Evolutionary conservation across 2,888 invertebrate genomes (phyloP), one percentile per base, ranked within the genome.

Genomic region (Brachypalpus laphriformis): DNA sequence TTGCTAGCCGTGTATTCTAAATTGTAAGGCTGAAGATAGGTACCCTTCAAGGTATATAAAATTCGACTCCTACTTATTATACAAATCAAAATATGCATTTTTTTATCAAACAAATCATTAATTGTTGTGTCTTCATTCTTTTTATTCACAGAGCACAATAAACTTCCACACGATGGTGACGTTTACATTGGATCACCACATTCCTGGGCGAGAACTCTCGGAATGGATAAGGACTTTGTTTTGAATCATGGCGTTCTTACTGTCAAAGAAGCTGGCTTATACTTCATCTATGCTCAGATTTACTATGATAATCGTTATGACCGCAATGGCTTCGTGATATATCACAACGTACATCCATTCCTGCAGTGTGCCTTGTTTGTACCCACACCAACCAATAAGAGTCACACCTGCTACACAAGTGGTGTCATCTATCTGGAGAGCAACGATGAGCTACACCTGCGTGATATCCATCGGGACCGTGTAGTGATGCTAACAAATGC

Each of bases 281-380:
- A 96, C 90, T 93, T 96, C 71, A 93, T 96, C 56, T 97, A 97
- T 89, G 96, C 95, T 0, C 93, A 97, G 94, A 95, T 97, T 82
- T 96, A 95, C 91, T 97, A 96, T 90, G 93, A 96, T 80, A 96
- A 97, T 89, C 94, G 94, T 63, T 96, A 96, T 89, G 96, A 96
- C 89, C 93, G 94, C 45, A 96, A 96, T 87, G 96, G 96, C 0
- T 97, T 95, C 92, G 94, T 94, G 71, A 93, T 97, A 14, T 94
- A 95, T 89, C 94, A 94, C 51, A 95, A 94, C 18, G 92, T 93
- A 77, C 93, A 94, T 37, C 93, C 94, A 0, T 93, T 95, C 20
- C 92, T 96, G 14, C 96, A 97, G 87, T 97, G 97, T 91, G 95
- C 95, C 1, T 94, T 94, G 75, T 95, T 94, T 76, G 93, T 95